phyloP scores from a whole-genome alignment of 2,888 invertebrate species.

The Carterocephalus palaemon region DNA sequence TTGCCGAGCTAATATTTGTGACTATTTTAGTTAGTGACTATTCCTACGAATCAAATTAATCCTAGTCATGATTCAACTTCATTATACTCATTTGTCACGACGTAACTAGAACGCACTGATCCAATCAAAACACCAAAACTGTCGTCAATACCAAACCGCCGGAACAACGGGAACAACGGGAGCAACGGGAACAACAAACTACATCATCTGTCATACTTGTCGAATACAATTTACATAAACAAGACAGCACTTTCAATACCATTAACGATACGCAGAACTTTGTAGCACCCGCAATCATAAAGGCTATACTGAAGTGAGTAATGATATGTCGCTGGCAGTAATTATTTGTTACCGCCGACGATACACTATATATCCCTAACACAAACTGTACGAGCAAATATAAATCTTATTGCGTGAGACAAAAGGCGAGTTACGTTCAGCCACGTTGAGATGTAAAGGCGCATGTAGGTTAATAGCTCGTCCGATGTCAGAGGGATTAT shows the following conservation, averaged over 20 bases:
- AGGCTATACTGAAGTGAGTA: constrained; percentile 25
- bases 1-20: too few species aligned
- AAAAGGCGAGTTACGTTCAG: neutral
- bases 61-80: neutral
- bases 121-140: constrained; percentile 10
- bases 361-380: constrained; percentile 27
- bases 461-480: constrained; percentile 5
- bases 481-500: constrained; percentile 10
- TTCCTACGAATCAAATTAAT: too few species aligned
- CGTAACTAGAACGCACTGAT: neutral
- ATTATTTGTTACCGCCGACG: constrained; percentile 30
- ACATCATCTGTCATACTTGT: constrained; percentile 20
- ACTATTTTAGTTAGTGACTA: too few species aligned
- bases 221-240: constrained; percentile 24
- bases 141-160: constrained; percentile 8
- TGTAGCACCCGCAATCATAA: constrained; percentile 13
- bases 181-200: too few species aligned
- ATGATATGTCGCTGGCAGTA: constrained; percentile 30
- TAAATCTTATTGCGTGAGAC: neutral
- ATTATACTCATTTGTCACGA: neutral
- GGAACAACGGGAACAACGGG: too few species aligned
- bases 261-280: constrained; percentile 22
- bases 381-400: neutral
- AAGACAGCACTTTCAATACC: constrained; percentile 21
- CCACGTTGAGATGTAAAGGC: constrained; percentile 1